phyloP scores from a whole-genome alignment of 2,797 vertebrate species.

The Labroides dimidiatus region DNA sequence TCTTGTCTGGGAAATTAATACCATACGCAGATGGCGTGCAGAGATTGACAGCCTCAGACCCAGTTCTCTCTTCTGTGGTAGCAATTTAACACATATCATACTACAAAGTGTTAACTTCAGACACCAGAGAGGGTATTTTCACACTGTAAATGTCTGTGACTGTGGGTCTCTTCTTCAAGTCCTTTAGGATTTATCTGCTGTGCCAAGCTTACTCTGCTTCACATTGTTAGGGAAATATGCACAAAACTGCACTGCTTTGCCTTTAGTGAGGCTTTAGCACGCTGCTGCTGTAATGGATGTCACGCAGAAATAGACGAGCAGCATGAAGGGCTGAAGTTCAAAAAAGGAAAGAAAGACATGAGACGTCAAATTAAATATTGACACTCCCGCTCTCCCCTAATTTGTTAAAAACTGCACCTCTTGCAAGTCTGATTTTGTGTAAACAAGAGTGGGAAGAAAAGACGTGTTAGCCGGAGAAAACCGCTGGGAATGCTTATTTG shows the following conservation, averaged over 20 bases:
- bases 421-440: constrained; percentile 43
- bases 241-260: constrained; percentile 52
- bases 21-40: constrained; percentile 77
- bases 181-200: constrained; percentile 75
- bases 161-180: constrained; percentile 72
- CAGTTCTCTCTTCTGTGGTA: constrained; percentile 69
- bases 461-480: constrained; percentile 32
- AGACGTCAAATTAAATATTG: constrained; percentile 45
- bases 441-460: constrained; percentile 45
- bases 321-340: constrained; percentile 20
- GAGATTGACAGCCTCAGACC: constrained; percentile 75
- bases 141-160: constrained; percentile 80
- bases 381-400: constrained; percentile 21
- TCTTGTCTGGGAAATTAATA: constrained; percentile 78
- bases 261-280: constrained; percentile 53
- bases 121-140: constrained; percentile 75
- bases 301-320: constrained; percentile 25
- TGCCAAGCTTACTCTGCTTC: constrained; percentile 56
- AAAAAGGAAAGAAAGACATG: constrained; percentile 6
- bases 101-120: constrained; percentile 81
- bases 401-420: constrained; percentile 49
- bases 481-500: constrained; percentile 59
- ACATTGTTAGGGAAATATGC: constrained; percentile 73
- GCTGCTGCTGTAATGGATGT: constrained; percentile 17
- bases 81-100: constrained; percentile 80